These are phyloP conservation scores for Sardina pilchardus DNA, from an alignment of 2,113 vertebrate species.

Conservation along the genomic window DNA sequence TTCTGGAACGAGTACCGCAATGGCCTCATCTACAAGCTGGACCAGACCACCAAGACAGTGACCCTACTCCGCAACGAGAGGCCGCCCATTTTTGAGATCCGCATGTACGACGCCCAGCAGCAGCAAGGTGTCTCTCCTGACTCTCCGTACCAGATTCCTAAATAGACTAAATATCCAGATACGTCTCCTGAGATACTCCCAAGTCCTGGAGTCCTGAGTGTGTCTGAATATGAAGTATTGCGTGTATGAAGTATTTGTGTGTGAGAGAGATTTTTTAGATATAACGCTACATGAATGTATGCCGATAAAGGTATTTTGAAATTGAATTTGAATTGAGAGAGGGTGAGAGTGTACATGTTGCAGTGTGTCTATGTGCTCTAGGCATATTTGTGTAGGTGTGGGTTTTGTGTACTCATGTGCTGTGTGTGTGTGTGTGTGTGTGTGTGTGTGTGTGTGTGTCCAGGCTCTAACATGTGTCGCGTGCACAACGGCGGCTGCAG, in stretches of 20 bases:
- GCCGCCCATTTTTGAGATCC: conserved; percentile 96
- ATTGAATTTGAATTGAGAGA: not conserved
- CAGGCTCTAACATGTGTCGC: conserved; percentile 89
- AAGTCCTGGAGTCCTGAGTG: not conserved
- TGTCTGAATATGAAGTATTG: not conserved
- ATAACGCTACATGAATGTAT: too few relatives aligned
- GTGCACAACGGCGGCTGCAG: conserved; percentile 94
- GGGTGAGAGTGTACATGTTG: not conserved
- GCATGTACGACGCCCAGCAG: conserved; percentile 97
- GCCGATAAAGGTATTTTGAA: too few relatives aligned
- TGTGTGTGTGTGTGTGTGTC: not conserved
- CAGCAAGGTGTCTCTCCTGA: conserved; percentile 75
- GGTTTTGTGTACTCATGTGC: not conserved
- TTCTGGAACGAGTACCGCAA: conserved; percentile 99
- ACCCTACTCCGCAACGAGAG: conserved; percentile 90
- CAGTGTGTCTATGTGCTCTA: not conserved
- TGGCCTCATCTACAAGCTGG: conserved; percentile 91
- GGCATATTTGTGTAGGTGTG: not conserved
- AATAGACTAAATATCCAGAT: not conserved
- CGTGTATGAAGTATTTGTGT: not conserved
- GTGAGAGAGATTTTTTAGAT: not conserved
- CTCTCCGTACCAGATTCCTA: not conserved
- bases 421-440: not conserved
- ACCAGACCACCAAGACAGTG: conserved; percentile 77
- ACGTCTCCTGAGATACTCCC: not conserved